Percentiles rank a stretch among this genome's conserved stretches.
These are phyloP conservation scores for Sebastes baramenuke DNA, from an alignment of 2,797 vertebrate species.

Conservation along the genomic window DNA sequence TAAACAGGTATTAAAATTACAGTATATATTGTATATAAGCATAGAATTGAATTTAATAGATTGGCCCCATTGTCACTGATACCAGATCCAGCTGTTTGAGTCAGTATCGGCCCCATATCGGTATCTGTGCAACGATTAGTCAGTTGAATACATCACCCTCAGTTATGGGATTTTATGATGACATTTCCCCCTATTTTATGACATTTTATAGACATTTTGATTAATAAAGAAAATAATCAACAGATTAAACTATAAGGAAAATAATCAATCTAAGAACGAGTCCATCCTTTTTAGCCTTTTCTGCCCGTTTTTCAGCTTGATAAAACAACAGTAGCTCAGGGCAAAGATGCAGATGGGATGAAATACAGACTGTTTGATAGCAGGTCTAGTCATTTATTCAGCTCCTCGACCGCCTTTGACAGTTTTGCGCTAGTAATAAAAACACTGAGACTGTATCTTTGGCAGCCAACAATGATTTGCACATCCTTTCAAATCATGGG, in stretches of 20 bases:
- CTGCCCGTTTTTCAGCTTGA: neutral
- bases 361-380: conserved; percentile 55
- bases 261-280: neutral
- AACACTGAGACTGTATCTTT: conserved; percentile 55
- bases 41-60: no score
- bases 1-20: no score
- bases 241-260: neutral
- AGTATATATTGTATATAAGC: no score
- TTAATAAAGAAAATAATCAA: neutral
- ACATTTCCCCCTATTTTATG: neutral
- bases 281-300: neutral
- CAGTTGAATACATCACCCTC: neutral
- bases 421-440: conserved; percentile 61
- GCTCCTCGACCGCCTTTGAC: conserved; percentile 34
- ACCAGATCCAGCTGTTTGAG: no score
- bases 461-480: conserved; percentile 61
- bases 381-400: conserved; percentile 49
- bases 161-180: neutral
- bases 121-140: neutral
- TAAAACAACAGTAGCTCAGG: neutral
- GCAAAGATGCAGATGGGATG: conserved; percentile 41
- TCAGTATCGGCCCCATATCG: no score
- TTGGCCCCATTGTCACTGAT: no score
- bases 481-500: conserved; percentile 36
- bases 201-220: neutral